Conservation (phyloP, 2,113 vertebrate species). For the Nasalis larvatus region DNA sequence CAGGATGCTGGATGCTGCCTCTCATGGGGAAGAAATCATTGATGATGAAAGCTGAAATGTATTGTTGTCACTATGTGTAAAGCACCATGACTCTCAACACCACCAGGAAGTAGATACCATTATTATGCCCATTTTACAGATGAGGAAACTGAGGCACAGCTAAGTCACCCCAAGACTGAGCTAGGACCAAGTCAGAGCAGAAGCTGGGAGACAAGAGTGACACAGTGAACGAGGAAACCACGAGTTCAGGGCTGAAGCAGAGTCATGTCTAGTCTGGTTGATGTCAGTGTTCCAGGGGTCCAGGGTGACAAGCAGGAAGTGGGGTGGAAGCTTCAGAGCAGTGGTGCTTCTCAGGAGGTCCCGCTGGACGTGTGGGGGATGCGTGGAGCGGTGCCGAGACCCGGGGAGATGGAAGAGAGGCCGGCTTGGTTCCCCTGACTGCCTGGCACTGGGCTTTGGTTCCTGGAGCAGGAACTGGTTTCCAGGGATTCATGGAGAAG, state of each 20-base stretch:
- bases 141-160: background rate
- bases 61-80: fast-evolving
- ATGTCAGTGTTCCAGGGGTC: background rate
- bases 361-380: fast-evolving
- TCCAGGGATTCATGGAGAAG: background rate
- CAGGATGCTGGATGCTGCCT: fast-evolving
- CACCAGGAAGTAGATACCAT: background rate
- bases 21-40: background rate
- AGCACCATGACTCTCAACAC: background rate
- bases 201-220: background rate
- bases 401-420: background rate
- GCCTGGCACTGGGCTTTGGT: no score
- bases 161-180: no score
- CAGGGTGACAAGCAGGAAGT: no score
- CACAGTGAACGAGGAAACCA: background rate
- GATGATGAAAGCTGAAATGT: background rate
- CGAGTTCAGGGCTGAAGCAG: no score
- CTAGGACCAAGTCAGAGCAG: background rate
- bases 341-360: background rate
- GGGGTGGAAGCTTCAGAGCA: background rate
- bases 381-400: background rate
- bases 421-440: fast-evolving
- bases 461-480: background rate
- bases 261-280: background rate
- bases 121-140: background rate